Evolutionary conservation across 2,888 invertebrate genomes (phyloP), one percentile per base, ranked within the genome.

Genomic region (Agrilus biguttatus): DNA sequence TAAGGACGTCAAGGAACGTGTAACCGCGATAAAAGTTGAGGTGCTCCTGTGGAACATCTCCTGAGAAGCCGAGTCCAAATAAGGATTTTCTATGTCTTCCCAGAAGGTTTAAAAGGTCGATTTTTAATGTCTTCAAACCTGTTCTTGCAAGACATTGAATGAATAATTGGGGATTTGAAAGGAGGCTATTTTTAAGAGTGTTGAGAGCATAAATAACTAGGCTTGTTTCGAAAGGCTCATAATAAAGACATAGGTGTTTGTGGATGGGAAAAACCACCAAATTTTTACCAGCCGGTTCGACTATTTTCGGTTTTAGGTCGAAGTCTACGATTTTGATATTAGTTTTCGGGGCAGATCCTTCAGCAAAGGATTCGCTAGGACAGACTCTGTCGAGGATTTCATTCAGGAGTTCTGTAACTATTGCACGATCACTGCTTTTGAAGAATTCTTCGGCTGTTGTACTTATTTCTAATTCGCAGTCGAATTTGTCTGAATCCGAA

Each of bases 231-330:
- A 83, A 86, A 14, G 83, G 77, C 48, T 82, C 82, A 52, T 79
- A 77, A 58, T 90, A 90, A 3, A 91, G 68, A 36, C 90, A 71
- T 67, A 91, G 75, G 58, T 90, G 89, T 17, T 85, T 83, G 60
- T 90, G 89, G 45, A 86, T 76, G 21, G 82, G 80, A 60, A 84
- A 83, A 33, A 85, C 71, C 12, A 69, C 59, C 33, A 63, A 57
- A 44, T 62, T 63, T 41, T 61, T 65, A 8, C 41, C 42, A 10
- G 10, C 43, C 14, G 43, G 48, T 39, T 45, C 46, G 42, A 47
- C 49, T 8, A 57, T 51, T 49, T 56, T 60, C 8, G 52, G 53
- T 44, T 52, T 59, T 28, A 58, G 46, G 47, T 61, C 61, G 34
- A 58, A 47, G 44, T 62, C 59, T 3, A 53, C 28, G 10, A 10